Evolutionary conservation across 2,797 vertebrate species (phyloP), one percentile per base, ranked within the genome.

Genomic region (Melanotaenia parkinsoni): DNA sequence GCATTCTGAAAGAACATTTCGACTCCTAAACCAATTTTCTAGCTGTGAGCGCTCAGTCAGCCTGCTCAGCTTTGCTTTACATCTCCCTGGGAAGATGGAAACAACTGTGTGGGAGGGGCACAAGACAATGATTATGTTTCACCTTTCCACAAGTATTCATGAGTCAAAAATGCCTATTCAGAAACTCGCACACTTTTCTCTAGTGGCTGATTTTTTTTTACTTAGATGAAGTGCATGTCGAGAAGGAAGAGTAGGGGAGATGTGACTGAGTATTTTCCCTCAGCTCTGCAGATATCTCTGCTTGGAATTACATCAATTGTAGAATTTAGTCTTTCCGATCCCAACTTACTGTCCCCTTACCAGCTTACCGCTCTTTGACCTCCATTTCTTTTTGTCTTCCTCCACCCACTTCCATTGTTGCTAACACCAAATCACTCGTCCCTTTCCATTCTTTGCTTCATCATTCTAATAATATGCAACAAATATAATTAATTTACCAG

Each of bases 101-200:
- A 32, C 68, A 73, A 63, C 71, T 50, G 57, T 35, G 32, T 60
- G 67, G 56, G 68, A 28, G 28, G 66, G 24, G 58, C 40, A 33
- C 61, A 77, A 78, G 77, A 72, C 61, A 71, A 9, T 72, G 72
- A 83, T 74, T 70, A 63, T 76, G 77, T 60, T 24, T 8, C 10
- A 56, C 63, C 40, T 22, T 72, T 80, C 69, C 50, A 77, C 80
- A 74, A 60, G 72, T 74, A 77, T 77, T 81, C 77, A 70, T 43
- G 67, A 75, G 72, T 81, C 57, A 71, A 71, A 81, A 75, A 76
- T 74, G 62, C 77, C 77, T 71, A 37, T 79, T 83, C 74, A 64
- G 76, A 66, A 62, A 63, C 74, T 75, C 59, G 24, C 32, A 72
- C 53, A 60, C 16, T 70, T 45, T 74, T 64, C 30, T 47, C 68